Conservation (phyloP, 1,140 invertebrate species). For the Hestina assimilis region DNA sequence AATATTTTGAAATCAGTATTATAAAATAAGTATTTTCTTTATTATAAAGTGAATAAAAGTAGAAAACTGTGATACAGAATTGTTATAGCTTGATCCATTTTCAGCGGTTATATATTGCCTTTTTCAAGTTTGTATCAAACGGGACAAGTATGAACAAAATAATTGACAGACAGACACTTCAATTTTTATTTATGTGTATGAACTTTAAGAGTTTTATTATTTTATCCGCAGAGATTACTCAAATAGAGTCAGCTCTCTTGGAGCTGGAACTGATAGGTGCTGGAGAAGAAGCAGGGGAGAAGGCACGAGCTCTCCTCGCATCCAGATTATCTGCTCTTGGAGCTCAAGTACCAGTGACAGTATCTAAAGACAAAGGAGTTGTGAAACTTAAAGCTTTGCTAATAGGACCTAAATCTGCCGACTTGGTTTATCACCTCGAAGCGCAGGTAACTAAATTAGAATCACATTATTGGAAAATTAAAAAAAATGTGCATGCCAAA, state of each 20-base stretch:
- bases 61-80: too few relatives aligned
- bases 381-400: slow-evolving; percentile 41
- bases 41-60: too few relatives aligned
- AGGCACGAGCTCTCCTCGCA: slow-evolving; percentile 36
- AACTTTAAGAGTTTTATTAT: neutral
- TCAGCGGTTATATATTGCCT: too few relatives aligned
- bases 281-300: slow-evolving; percentile 36
- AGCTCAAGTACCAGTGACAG: slow-evolving; percentile 46
- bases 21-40: neutral
- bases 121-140: too few relatives aligned
- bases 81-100: too few relatives aligned
- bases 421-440: slow-evolving; percentile 64
- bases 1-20: too few relatives aligned
- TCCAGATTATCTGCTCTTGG: slow-evolving; percentile 47
- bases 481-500: neutral
- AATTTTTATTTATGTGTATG: neutral
- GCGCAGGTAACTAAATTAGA: slow-evolving; percentile 39
- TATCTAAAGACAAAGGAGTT: slow-evolving; percentile 34
- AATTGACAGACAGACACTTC: too few relatives aligned
- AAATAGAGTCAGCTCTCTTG: slow-evolving; percentile 62
- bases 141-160: too few relatives aligned
- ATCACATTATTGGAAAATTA: neutral
- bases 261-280: slow-evolving; percentile 60
- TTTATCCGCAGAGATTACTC: slow-evolving; percentile 49
- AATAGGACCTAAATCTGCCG: slow-evolving; percentile 49